Evolutionary conservation across 1,140 invertebrate species (phyloP).

Genomic region (Caenorhabditis inopinata): DNA sequence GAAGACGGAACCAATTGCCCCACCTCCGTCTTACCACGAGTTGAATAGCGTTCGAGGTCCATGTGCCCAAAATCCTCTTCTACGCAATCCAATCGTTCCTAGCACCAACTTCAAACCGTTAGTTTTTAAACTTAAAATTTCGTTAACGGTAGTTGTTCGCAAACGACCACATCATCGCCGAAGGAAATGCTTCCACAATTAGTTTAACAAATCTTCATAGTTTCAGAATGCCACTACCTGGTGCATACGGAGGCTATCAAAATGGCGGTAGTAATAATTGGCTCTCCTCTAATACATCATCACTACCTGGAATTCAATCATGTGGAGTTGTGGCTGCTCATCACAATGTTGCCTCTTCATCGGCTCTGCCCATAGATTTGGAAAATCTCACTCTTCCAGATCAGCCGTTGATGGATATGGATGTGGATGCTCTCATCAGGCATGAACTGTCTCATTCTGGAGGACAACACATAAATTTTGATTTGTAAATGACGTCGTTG

Average conservation of each 20-base stretch:
- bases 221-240: slow-evolving; percentile 18
- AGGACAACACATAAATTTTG: slow-evolving; percentile 41
- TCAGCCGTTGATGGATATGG: slow-evolving; percentile 54
- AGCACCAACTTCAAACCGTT: slow-evolving; percentile 23
- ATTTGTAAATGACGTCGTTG: slow-evolving; percentile 25
- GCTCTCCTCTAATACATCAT: not conserved
- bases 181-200: no score
- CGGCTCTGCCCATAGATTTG: slow-evolving; percentile 51
- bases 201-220: no score
- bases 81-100: slow-evolving; percentile 47
- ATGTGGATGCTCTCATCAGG: slow-evolving; percentile 53
- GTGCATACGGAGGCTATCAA: not conserved
- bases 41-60: slow-evolving; percentile 56
- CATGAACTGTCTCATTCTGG: slow-evolving; percentile 43
- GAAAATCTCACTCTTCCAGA: slow-evolving; percentile 52
- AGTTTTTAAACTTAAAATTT: no score
- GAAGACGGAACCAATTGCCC: slow-evolving; percentile 46
- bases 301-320: slow-evolving; percentile 8
- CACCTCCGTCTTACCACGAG: slow-evolving; percentile 61
- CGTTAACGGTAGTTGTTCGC: not conserved
- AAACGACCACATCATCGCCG: no score
- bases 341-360: slow-evolving; percentile 22
- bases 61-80: slow-evolving; percentile 55
- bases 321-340: slow-evolving; percentile 25
- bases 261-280: not conserved